Base-by-base conservation (phyloP, 2,797 vertebrate species). In the Toxotes lorentzi region DNA sequence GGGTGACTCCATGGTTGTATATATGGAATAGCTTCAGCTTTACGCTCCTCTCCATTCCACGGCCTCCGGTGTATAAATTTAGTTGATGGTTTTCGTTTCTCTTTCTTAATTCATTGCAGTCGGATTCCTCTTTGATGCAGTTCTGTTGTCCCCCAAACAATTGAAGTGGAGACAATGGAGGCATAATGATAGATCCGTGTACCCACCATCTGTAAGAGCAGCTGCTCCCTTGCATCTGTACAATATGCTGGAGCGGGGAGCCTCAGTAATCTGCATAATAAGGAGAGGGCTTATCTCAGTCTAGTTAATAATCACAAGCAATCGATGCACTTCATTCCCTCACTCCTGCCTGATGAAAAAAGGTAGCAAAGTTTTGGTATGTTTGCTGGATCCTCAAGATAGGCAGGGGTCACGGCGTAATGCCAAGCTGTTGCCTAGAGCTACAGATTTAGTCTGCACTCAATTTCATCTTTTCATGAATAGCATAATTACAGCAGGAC, bases 201-300 rank as follows among this genome's bases (percentile, higher is more conserved):
- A 99, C 94, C 97, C 97, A 95, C 98, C 98, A 99, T 99, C 98
- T 99, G 98, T 96, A 99, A 95, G 96, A 98, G 97, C 98, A 99
- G 97, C 97, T 99, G 98, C 97, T 97, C 96, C 95, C 95, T 95
- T 95, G 96, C 98, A 99, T 99, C 98, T 99, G 98, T 96, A 99
- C 98, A 99, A 98, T 98, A 99, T 99, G 98, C 96, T 98, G 95
- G 96, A 97, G 96, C 95, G 90, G 95, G 97, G 96, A 98, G 98
- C 97, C 97, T 96, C 95, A 95, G 97, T 99, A 98, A 99, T 99
- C 98, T 99, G 97, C 98, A 99, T 99, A 99, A 99, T 98, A 98
- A 99, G 97, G 96, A 99, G 97, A 96, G 96, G 97, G 96, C 97
- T 98, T 98, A 98, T 98, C 96, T 97, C 96, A 97, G 97, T 97